Evolutionary conservation across 2,888 invertebrate genomes (phyloP).

Genomic region (Monoplex corrugatus): DNA sequence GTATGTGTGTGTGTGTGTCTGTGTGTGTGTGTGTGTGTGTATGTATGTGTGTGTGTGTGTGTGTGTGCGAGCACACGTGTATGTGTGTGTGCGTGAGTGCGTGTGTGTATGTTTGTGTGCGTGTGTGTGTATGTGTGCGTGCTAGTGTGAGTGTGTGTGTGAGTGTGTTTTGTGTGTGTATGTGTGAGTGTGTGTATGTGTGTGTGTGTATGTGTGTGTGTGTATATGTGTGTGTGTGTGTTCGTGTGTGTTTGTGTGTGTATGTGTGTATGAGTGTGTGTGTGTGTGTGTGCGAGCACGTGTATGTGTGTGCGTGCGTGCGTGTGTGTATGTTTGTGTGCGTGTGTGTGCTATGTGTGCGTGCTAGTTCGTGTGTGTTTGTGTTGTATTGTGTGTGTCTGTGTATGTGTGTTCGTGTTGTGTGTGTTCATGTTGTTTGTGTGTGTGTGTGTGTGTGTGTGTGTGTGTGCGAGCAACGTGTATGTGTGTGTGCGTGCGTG

Average conservation of each 20-base stretch:
- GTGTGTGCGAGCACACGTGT: background rate
- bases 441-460: constrained; percentile 4
- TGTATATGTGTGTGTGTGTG: background rate
- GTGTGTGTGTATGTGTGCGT: background rate
- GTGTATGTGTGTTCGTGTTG: no score
- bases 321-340: no score
- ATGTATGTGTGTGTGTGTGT: constrained; percentile 19
- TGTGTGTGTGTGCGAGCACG: no score
- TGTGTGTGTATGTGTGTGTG: background rate
- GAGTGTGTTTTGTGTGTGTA: background rate
- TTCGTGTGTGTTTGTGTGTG: background rate
- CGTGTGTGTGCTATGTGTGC: no score
- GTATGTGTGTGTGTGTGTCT: background rate
- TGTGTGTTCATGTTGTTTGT: background rate
- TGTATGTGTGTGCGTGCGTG: no score
- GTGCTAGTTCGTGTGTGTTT: no score
- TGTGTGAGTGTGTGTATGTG: background rate
- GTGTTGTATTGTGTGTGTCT: no score
- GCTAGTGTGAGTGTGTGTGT: background rate
- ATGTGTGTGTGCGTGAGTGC: background rate
- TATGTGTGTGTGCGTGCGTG: background rate
- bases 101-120: background rate
- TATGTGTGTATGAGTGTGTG: no score
- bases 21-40: constrained; percentile 19
- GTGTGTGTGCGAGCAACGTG: background rate